These are phyloP conservation scores for Silurus glanis DNA, from an alignment of 2,113 vertebrate species.

Conservation along the genomic window DNA sequence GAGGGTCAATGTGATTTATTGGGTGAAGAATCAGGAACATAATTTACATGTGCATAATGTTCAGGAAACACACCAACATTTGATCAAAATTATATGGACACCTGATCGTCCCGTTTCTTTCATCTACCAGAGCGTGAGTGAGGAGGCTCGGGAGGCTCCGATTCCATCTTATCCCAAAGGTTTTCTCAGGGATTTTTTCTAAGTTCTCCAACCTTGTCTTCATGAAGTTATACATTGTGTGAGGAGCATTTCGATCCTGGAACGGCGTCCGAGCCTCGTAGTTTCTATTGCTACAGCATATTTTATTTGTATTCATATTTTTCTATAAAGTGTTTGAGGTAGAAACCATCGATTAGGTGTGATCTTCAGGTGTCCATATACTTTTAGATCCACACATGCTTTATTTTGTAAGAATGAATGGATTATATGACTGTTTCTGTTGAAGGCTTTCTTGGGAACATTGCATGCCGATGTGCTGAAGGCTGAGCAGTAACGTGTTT, in stretches of 20 bases:
- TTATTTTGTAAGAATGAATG: too few relatives aligned
- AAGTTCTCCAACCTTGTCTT: neutral
- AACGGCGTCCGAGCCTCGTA: too few relatives aligned
- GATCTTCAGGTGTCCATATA: neutral
- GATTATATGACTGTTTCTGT: neutral
- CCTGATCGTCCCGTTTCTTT: neutral
- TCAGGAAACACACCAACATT: neutral
- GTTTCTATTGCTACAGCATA: too few relatives aligned
- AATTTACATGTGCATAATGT: neutral
- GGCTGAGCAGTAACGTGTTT: neutral
- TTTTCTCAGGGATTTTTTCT: neutral
- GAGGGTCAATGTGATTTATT: too few relatives aligned
- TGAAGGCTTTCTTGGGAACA: neutral
- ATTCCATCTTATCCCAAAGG: neutral
- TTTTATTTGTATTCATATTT: too few relatives aligned
- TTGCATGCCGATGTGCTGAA: neutral
- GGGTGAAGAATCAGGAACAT: too few relatives aligned
- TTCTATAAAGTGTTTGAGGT: neutral
- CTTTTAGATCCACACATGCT: neutral
- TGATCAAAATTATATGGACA: neutral
- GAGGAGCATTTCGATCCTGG: too few relatives aligned
- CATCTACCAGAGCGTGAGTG: neutral
- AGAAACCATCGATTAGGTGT: neutral
- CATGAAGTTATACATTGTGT: too few relatives aligned
- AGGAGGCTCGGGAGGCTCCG: neutral